Percentiles rank a stretch among this genome's conserved stretches.
Conservation (phyloP, 2,797 vertebrate species). For the Gallinago solitaria region DNA sequence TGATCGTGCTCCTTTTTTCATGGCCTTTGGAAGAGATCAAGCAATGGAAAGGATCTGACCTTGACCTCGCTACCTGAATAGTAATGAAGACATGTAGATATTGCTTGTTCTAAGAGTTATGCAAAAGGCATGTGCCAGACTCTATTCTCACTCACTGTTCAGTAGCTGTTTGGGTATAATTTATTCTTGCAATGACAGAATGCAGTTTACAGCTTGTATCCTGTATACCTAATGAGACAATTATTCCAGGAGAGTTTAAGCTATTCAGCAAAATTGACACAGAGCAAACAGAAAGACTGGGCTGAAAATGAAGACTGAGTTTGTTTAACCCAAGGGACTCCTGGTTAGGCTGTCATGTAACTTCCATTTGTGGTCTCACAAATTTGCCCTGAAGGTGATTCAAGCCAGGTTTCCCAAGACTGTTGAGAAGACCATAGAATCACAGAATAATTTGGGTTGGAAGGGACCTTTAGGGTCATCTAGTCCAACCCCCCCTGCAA, state of each 20-base stretch:
- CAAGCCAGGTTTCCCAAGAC: not conserved
- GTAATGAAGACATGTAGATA: not conserved
- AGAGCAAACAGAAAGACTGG: not conserved
- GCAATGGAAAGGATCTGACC: not conserved
- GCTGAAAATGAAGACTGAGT: not conserved
- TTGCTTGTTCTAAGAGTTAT: not conserved
- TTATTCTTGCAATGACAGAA: constrained; percentile 25
- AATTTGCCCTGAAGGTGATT: not conserved
- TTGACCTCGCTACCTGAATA: not conserved
- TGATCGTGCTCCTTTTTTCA: accelerated
- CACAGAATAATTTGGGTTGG: not conserved
- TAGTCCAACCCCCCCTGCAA: not conserved
- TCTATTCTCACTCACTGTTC: not conserved
- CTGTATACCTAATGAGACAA: constrained; percentile 25
- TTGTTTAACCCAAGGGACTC: not conserved
- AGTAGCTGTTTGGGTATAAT: not conserved
- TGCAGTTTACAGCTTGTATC: constrained; percentile 34
- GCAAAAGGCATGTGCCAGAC: not conserved
- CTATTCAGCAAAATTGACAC: not conserved
- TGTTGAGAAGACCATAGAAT: not conserved
- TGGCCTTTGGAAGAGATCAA: not conserved
- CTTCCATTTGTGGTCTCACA: not conserved
- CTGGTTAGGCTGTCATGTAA: not conserved
- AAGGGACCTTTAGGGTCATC: not conserved
- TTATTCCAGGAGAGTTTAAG: constrained; percentile 29